phyloP scores from a whole-genome alignment of 2,797 vertebrate genomes.

The Botia kubotai region DNA sequence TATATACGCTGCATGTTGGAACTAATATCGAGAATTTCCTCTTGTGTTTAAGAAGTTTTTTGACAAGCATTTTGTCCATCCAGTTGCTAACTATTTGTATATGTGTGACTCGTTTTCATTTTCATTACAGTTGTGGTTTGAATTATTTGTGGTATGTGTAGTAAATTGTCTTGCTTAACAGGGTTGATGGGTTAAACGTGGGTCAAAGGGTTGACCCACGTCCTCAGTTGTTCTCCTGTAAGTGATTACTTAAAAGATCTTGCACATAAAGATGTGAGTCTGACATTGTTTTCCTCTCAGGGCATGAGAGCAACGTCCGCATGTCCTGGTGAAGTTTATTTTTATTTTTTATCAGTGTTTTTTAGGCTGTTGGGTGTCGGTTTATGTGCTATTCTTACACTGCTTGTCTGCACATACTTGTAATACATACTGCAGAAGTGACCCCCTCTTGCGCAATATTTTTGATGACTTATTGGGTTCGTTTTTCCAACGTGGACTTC shows the following conservation, averaged over 20 bases:
- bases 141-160: neutral
- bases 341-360: neutral
- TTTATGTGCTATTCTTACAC: neutral
- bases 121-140: neutral
- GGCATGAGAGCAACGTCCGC: no score
- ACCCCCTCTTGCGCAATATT: neutral
- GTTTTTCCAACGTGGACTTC: neutral
- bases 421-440: neutral
- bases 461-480: neutral
- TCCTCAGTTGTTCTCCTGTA: neutral
- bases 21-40: no score
- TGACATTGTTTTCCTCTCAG: no score
- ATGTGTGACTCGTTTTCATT: neutral
- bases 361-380: neutral
- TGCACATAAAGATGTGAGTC: no score
- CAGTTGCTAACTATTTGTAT: neutral
- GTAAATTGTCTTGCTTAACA: neutral
- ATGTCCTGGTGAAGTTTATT: no score
- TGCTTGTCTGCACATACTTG: constrained; percentile 15
- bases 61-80: neutral
- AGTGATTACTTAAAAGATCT: no score
- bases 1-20: no score
- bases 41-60: neutral
- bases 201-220: neutral
- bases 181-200: neutral